Conservation (phyloP, 53 echinoderm and acorn worm species). For the Apostichopus leukothele region DNA sequence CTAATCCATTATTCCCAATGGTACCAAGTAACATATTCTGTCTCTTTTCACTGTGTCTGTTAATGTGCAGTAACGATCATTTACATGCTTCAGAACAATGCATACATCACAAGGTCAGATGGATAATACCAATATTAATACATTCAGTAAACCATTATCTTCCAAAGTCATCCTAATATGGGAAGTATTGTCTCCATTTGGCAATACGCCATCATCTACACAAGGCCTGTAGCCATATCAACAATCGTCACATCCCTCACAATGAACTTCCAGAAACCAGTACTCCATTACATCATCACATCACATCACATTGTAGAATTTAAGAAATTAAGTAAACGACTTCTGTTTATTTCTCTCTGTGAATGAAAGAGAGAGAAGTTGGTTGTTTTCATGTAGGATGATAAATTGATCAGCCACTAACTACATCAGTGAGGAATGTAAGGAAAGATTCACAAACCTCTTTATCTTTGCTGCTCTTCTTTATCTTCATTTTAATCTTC, state of each 20-base stretch:
- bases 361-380: not conserved
- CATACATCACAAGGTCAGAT: too few species aligned
- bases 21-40: too few species aligned
- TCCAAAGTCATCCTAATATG: not conserved
- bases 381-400: not conserved
- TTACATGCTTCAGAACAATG: too few species aligned
- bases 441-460: constrained; percentile 56
- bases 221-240: not conserved
- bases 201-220: not conserved
- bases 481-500: constrained; percentile 93
- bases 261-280: not conserved
- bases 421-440: not conserved
- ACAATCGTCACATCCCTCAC: not conserved
- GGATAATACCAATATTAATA: too few species aligned
- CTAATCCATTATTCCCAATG: too few species aligned
- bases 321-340: constrained; percentile 68
- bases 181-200: too few species aligned
- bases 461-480: constrained; percentile 91
- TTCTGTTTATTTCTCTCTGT: constrained; percentile 79
- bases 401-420: not conserved
- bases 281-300: not conserved
- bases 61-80: too few species aligned
- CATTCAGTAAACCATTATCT: too few species aligned
- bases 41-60: too few species aligned
- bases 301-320: constrained; percentile 77